Evolutionary conservation across 2,113 vertebrate species (phyloP), one percentile per base, ranked within the genome.

Genomic region (Sinocyclocheilus maitianheensis): DNA sequence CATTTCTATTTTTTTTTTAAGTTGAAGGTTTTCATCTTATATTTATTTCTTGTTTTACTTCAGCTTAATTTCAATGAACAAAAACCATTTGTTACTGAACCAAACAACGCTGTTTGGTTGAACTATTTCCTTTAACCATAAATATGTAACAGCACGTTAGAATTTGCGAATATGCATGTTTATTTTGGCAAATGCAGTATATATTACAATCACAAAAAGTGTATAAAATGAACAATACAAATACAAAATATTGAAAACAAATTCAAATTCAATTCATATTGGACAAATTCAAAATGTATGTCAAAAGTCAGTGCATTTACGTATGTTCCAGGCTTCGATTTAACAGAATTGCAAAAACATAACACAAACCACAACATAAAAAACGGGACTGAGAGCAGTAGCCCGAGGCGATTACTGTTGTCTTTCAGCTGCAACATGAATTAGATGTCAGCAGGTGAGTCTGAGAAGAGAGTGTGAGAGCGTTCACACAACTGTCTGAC

Each of bases 391-490:
- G 51, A 22, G 30, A 81, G 60, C 22, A 10, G 16, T 67, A 78
- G 51, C 62, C 30, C 13, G 16, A 14, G 67, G 67, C 11, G 46
- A 88, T 40, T 72, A 22, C 11, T 51, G 55, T 60, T 60, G 34
- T 55, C 63, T 53, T 69, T 80, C 22, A 81, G 62, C 80, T 82
- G 12, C 34, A 65, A 74, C 40, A 24, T 48, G 6, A 67, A 60
- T 84, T 60, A 46, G 63, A 81, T 76, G 69, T 85, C 86, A 76
- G 65, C 84, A 46, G 6, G 79, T 40, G 30, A 40, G 24, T 37
- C 77, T 89, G 62, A 89, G 77, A 87, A 51, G 22, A 9, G 87
- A n/a, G 46, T 63, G 53, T 86, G 78, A 82, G 58, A 60, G 71
- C 20, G 4, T 84, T 88, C 71, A 80, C 86, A 90, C 77, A 78